These are phyloP conservation scores for Drosophila infuscata DNA, from an alignment of 2,888 invertebrate genomes.

Conservation along the genomic window DNA sequence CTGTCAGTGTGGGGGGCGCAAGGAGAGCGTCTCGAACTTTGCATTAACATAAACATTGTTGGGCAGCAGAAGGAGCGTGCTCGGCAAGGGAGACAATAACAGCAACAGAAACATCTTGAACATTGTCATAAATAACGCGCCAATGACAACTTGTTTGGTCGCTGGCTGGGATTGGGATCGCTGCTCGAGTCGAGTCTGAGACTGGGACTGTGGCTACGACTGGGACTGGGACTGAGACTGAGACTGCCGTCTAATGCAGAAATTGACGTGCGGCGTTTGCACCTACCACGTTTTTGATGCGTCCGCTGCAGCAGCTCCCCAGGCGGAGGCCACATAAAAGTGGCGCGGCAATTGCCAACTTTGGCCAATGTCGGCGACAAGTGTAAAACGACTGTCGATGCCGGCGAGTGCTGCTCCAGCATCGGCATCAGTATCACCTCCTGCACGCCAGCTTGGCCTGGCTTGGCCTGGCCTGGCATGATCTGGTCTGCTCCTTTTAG, in stretches of 20 bases:
- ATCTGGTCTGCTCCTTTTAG: slow-evolving; percentile 37
- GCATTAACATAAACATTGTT: slow-evolving; percentile 77
- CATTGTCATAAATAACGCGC: slow-evolving; percentile 81
- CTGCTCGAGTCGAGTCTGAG: slow-evolving; percentile 22
- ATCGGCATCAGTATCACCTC: slow-evolving; percentile 37
- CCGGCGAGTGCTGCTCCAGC: slow-evolving; percentile 36
- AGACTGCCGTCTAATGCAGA: slow-evolving; percentile 66
- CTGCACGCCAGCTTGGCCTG: slow-evolving; percentile 25
- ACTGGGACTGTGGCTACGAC: slow-evolving; percentile 27
- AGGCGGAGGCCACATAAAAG: slow-evolving; percentile 79
- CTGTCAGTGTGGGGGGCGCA: slow-evolving; percentile 59
- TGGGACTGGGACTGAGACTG: slow-evolving; percentile 12
- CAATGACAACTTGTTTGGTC: slow-evolving; percentile 76
- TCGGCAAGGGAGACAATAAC: slow-evolving; percentile 35
- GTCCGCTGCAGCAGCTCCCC: slow-evolving; percentile 64
- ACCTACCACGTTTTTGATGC: slow-evolving; percentile 74
- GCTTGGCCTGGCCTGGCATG: slow-evolving; percentile 19
- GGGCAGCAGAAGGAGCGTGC: slow-evolving; percentile 22
- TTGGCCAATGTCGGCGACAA: slow-evolving; percentile 83
- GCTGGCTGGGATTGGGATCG: slow-evolving; percentile 48
- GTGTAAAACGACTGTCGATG: slow-evolving; percentile 81
- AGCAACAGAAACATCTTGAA: slow-evolving; percentile 74
- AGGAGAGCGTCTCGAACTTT: slow-evolving; percentile 28
- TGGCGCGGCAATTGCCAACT: slow-evolving; percentile 82
- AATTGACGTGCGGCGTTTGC: slow-evolving; percentile 80